phyloP scores from a whole-genome alignment of 2,113 vertebrate species.

The Gopherus flavomarginatus region DNA sequence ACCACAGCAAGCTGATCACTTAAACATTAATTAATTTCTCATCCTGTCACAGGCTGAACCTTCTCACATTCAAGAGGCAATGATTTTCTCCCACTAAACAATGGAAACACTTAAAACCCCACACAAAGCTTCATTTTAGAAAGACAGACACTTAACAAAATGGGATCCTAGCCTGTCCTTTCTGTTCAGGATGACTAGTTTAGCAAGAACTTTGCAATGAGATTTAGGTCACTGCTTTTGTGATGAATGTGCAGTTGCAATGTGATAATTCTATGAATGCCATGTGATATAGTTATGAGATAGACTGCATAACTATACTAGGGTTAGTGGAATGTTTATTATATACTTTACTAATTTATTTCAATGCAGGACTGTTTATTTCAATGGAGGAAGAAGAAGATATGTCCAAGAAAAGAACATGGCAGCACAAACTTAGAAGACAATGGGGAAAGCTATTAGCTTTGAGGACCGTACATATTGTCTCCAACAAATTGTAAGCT shows the following conservation, averaged over 20 bases:
- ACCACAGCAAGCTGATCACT: background rate
- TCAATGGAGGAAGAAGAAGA: background rate
- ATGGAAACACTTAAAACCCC: background rate
- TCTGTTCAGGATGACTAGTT: background rate
- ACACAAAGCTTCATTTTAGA: background rate
- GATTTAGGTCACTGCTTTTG: background rate
- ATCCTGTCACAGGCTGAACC: background rate
- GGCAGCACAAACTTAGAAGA: background rate
- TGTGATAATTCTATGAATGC: background rate
- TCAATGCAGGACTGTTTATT: background rate
- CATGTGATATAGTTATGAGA: background rate
- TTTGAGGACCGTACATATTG: background rate
- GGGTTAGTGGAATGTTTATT: background rate
- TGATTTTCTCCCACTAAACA: background rate
- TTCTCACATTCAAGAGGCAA: background rate
- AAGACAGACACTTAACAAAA: background rate
- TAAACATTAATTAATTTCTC: background rate
- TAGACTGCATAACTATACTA: background rate
- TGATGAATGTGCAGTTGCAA: background rate
- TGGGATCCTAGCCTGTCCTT: background rate
- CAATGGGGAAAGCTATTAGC: background rate
- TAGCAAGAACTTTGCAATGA: background rate
- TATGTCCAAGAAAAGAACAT: background rate
- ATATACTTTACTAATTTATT: background rate
- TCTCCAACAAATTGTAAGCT: background rate